Percentiles rank a stretch among this genome's conserved stretches.
Evolutionary conservation across 1,140 invertebrate genomes (phyloP).

Genomic region (Potamilus streckersoni): DNA sequence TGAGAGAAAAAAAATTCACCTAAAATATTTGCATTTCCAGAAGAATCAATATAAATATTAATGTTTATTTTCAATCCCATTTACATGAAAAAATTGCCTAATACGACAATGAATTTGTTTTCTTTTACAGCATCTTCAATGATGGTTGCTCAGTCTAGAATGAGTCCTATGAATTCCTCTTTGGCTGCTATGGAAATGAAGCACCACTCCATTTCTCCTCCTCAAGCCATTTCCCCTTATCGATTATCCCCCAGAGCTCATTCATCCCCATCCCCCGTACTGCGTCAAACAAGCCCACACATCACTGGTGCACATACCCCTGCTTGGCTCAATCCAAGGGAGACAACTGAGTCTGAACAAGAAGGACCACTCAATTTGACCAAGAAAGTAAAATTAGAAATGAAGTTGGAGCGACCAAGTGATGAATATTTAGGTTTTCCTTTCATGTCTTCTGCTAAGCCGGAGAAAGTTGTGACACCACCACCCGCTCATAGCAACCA

Average conservation of each 20-base stretch:
- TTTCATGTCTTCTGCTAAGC: slow-evolving; percentile 22
- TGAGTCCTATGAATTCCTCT: slow-evolving; percentile 40
- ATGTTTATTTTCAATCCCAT: too few relatives aligned
- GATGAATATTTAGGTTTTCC: too few relatives aligned
- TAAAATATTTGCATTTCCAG: too few relatives aligned
- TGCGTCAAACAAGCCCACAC: slow-evolving; percentile 23
- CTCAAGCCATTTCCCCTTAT: slow-evolving; percentile 45
- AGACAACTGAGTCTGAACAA: slow-evolving; percentile 67
- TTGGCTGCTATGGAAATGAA: slow-evolving; percentile 39
- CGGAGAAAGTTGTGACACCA: slow-evolving; percentile 39
- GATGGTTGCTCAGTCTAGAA: slow-evolving; percentile 34
- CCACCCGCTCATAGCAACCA: slow-evolving; percentile 57
- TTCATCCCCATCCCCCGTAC: slow-evolving; percentile 19
- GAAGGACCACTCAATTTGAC: slow-evolving; percentile 89
- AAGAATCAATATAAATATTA: too few relatives aligned
- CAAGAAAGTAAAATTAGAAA: slow-evolving; percentile 69
- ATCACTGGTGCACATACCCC: slow-evolving; percentile 14
- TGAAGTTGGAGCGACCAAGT: too few relatives aligned
- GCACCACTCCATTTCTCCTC: slow-evolving; percentile 40
- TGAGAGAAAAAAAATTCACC: too few relatives aligned
- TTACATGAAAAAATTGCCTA: too few relatives aligned
- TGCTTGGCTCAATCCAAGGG: slow-evolving; percentile 25
- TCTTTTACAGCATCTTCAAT: slow-evolving; percentile 43
- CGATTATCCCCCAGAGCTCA: slow-evolving; percentile 42
- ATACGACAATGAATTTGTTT: slow-evolving; percentile 11